phyloP scores from a whole-genome alignment of 2,888 invertebrate species.

The Drosophila pseudotakahashii region DNA sequence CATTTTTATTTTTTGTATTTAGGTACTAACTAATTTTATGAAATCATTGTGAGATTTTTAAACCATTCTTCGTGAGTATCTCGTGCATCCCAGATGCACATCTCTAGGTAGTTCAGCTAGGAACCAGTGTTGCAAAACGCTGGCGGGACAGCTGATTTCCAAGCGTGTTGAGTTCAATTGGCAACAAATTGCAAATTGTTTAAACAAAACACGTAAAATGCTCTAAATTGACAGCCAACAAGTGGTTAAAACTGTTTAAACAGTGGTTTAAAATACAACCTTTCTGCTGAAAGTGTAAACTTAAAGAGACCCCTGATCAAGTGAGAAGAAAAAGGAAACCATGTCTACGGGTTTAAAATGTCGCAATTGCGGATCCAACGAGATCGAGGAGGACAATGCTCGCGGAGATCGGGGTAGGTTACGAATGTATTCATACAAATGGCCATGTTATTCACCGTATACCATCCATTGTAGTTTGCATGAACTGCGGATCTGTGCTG shows the following conservation, averaged over 20 bases:
- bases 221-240: slow-evolving; percentile 3
- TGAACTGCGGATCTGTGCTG: slow-evolving; percentile 96
- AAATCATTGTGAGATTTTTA: neutral
- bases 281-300: neutral
- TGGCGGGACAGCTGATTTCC: slow-evolving; percentile 16
- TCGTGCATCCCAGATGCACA: neutral
- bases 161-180: slow-evolving; percentile 34
- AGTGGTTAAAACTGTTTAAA: neutral
- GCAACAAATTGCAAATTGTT: slow-evolving; percentile 17
- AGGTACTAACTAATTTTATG: neutral
- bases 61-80: neutral
- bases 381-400: slow-evolving; percentile 97
- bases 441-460: neutral
- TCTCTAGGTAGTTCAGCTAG: neutral
- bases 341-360: slow-evolving; percentile 90
- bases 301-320: neutral
- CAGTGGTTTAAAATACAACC: neutral
- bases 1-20: neutral
- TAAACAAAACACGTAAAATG: slow-evolving; percentile 19
- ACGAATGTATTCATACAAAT: neutral
- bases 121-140: slow-evolving; percentile 20
- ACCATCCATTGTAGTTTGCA: slow-evolving; percentile 90
- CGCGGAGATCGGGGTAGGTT: slow-evolving; percentile 89
- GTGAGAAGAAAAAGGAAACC: neutral
- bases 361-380: slow-evolving; percentile 93